Evolutionary conservation across 2,888 invertebrate species (phyloP).

Genomic region (Hanleya hanleyi): DNA sequence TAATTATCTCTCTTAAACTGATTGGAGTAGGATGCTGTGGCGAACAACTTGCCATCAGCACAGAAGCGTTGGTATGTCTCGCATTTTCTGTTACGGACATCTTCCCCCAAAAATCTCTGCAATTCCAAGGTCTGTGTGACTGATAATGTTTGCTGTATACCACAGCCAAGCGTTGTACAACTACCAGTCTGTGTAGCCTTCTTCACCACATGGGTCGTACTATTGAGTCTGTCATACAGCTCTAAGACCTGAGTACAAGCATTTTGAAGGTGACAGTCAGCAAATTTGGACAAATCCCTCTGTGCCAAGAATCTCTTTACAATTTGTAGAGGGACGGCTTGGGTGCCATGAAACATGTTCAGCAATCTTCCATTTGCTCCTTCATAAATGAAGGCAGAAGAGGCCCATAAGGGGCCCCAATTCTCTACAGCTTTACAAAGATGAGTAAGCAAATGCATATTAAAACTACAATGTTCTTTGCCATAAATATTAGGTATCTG

Average conservation of each 20-base stretch:
- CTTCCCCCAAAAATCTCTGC: not conserved
- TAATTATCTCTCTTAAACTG: too few relatives aligned
- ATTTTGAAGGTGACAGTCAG: not conserved
- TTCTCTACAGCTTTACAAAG: too few relatives aligned
- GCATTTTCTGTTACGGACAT: not conserved
- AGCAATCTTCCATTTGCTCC: not conserved
- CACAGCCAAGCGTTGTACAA: not conserved
- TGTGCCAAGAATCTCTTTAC: not conserved
- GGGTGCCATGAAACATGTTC: not conserved
- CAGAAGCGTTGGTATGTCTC: too few relatives aligned
- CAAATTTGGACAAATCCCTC: not conserved
- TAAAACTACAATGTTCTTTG: too few relatives aligned
- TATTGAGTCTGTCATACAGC: not conserved
- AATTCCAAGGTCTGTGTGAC: too few relatives aligned
- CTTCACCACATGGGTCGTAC: not conserved
- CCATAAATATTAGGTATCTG: too few relatives aligned
- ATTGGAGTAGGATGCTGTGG: too few relatives aligned
- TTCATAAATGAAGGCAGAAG: not conserved
- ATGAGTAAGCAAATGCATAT: too few relatives aligned
- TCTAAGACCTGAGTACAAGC: not conserved
- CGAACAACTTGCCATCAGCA: not conserved
- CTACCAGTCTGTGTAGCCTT: not conserved
- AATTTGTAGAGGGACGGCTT: not conserved
- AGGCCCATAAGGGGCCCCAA: not conserved
- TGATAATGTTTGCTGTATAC: too few relatives aligned